Conservation (phyloP, 2,888 invertebrate species). For the Orchesellides sinensis region DNA sequence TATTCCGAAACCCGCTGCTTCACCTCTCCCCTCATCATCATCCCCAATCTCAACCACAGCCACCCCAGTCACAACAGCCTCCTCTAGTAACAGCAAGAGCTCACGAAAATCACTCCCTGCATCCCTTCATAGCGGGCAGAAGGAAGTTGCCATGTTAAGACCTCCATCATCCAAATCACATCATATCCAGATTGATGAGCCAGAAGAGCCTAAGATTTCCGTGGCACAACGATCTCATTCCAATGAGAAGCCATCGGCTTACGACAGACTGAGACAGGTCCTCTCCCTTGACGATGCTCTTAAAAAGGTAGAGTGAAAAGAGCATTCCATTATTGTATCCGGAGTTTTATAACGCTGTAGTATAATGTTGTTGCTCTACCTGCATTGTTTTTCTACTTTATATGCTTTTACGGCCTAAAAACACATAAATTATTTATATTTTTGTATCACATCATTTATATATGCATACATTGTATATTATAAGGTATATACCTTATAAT, state of each 20-base stretch:
- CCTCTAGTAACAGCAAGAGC: conserved; percentile 8
- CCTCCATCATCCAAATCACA: conserved; percentile 67
- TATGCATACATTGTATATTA: too few species aligned
- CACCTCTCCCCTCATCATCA: conserved; percentile 6
- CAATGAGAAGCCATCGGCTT: conserved; percentile 73
- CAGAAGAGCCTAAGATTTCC: conserved; percentile 64
- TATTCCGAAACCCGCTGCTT: too few species aligned
- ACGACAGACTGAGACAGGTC: conserved; percentile 73
- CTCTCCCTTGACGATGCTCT: conserved; percentile 73
- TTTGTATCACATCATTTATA: too few species aligned
- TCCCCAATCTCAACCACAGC: conserved; percentile 11
- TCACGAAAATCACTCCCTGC: not conserved
- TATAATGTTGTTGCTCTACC: not conserved
- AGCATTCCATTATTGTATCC: not conserved
- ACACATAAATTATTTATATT: too few species aligned
- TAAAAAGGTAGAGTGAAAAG: conserved; percentile 68
- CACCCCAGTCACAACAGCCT: not conserved
- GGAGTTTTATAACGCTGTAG: not conserved
- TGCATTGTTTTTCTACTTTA: not conserved
- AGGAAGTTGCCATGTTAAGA: conserved; percentile 72
- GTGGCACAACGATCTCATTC: conserved; percentile 67
- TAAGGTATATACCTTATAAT: too few species aligned
- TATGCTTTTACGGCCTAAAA: not conserved
- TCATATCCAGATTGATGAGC: conserved; percentile 31
- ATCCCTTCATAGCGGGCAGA: conserved; percentile 63